Conservation (phyloP, 2,113 vertebrate genomes). For the Ptilorrhoa leucosticta region DNA sequence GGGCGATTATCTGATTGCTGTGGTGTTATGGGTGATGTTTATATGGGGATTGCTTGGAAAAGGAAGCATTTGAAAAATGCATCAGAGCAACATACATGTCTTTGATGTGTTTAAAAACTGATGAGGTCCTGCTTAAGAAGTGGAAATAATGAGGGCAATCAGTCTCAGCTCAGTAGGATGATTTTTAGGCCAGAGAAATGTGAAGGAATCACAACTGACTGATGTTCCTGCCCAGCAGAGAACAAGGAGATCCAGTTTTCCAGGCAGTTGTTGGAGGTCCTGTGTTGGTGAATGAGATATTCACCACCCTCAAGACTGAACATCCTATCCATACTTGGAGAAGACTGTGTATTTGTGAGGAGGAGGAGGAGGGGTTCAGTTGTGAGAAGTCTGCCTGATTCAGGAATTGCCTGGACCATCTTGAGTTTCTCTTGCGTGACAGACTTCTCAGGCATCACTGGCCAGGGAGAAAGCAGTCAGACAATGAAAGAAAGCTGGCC, state of each 20-base stretch:
- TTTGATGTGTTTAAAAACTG: background rate
- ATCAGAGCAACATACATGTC: background rate
- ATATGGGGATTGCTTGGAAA: background rate
- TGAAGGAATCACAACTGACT: background rate
- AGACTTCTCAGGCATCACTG: slow-evolving; percentile 49
- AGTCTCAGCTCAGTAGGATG: background rate
- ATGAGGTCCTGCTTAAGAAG: background rate
- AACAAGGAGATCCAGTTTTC: background rate
- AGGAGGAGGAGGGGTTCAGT: background rate
- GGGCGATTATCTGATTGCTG: background rate
- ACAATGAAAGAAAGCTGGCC: slow-evolving; percentile 15
- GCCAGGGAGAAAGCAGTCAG: slow-evolving; percentile 34
- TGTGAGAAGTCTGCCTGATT: background rate
- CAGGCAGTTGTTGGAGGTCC: background rate
- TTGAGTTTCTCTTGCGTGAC: slow-evolving; percentile 42
- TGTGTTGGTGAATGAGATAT: background rate
- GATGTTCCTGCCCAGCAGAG: background rate
- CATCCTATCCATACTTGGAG: background rate
- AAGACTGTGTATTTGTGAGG: background rate
- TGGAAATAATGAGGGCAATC: background rate
- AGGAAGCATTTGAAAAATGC: background rate
- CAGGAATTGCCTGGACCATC: slow-evolving; percentile 23
- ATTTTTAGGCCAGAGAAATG: background rate
- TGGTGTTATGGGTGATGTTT: background rate
- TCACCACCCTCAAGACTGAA: background rate